These are phyloP conservation scores for Galerucella nymphaeae DNA, from an alignment of 2,888 invertebrate genomes.

Conservation along the genomic window DNA sequence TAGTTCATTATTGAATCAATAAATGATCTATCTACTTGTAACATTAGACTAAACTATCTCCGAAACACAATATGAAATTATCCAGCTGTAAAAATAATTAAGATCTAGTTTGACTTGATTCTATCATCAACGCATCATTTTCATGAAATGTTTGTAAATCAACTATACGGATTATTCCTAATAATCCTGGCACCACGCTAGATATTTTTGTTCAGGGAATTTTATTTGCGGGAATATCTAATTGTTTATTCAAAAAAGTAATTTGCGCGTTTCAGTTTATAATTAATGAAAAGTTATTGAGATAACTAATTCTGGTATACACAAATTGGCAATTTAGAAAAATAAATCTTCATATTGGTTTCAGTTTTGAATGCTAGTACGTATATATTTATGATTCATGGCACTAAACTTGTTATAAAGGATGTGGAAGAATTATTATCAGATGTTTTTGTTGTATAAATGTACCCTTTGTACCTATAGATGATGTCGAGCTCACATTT, in stretches of 20 bases:
- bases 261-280: slow-evolving; percentile 18
- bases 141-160: slow-evolving; percentile 35
- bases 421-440: too few species aligned
- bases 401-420: neutral
- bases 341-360: neutral
- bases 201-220: slow-evolving; percentile 24
- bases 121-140: slow-evolving; percentile 32
- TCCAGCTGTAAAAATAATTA: slow-evolving; percentile 44
- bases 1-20: neutral
- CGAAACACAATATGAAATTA: slow-evolving; percentile 28
- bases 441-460: too few species aligned
- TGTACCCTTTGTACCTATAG: too few species aligned
- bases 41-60: neutral
- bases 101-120: slow-evolving; percentile 38
- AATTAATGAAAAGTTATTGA: slow-evolving; percentile 17
- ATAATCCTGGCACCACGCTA: slow-evolving; percentile 1
- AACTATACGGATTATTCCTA: slow-evolving; percentile 13
- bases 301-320: slow-evolving; percentile 3
- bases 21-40: neutral
- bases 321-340: slow-evolving; percentile 11
- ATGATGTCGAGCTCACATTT: too few species aligned
- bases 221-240: slow-evolving; percentile 8
- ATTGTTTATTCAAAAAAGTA: slow-evolving; percentile 24
- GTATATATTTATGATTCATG: neutral
- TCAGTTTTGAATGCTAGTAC: neutral